Evolutionary conservation across 1,140 invertebrate genomes (phyloP).

Genomic region (Microplitis mediator): DNA sequence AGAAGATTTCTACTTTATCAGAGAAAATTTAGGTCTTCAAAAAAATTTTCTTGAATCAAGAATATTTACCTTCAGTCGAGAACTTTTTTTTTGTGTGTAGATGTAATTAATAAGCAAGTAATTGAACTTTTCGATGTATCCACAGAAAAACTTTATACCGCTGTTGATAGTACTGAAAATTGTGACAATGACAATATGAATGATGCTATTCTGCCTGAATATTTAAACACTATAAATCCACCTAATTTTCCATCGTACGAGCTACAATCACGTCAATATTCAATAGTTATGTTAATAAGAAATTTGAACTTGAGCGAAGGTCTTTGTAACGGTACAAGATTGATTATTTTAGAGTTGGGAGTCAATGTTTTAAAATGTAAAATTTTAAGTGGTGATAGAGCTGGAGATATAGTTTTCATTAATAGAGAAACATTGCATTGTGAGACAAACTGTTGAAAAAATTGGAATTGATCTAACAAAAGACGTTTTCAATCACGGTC

Average conservation of each 20-base stretch:
- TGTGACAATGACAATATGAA: neutral
- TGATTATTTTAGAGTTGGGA: constrained; percentile 27
- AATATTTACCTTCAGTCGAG: too few species aligned
- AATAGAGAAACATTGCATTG: constrained; percentile 21
- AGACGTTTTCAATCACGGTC: constrained; percentile 43
- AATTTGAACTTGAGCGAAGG: too few species aligned
- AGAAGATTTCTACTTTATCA: too few species aligned
- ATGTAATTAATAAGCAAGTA: constrained; percentile 25
- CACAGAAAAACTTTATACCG: constrained; percentile 17
- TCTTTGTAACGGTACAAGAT: constrained; percentile 28
- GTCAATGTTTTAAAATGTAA: constrained; percentile 30
- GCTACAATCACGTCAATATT: neutral
- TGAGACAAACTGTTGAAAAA: constrained; percentile 37
- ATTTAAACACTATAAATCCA: constrained; percentile 19
- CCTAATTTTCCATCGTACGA: constrained; percentile 3
- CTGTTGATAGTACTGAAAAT: constrained; percentile 19
- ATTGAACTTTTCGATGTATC: constrained; percentile 21
- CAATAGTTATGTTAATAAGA: too few species aligned
- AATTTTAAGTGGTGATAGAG: constrained; percentile 19
- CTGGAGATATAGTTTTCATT: constrained; percentile 26
- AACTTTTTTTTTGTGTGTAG: too few species aligned
- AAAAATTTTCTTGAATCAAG: too few species aligned
- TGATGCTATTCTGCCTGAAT: constrained; percentile 22
- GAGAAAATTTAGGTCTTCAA: too few species aligned
- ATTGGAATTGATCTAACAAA: constrained; percentile 38